A percentile compares a stretch with the other conserved stretches of the same genome.
These are phyloP conservation scores for Clivina fossor DNA, from an alignment of 2,888 invertebrate genomes.

Conservation along the genomic window DNA sequence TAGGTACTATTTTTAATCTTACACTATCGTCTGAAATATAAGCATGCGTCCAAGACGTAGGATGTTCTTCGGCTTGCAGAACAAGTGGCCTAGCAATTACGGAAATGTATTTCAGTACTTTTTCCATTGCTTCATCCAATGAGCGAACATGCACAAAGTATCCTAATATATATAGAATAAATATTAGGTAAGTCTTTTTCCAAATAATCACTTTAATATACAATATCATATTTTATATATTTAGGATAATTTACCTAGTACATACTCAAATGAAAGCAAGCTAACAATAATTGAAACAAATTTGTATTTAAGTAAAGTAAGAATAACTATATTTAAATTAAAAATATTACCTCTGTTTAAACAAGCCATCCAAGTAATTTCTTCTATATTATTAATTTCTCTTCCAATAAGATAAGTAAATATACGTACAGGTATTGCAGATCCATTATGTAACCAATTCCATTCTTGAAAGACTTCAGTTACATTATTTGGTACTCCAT, in stretches of 20 bases:
- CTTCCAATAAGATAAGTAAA: slow-evolving; percentile 95
- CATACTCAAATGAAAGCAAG: too few species aligned
- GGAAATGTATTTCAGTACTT: slow-evolving; percentile 93
- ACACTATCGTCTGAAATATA: slow-evolving; percentile 82
- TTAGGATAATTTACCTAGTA: too few species aligned
- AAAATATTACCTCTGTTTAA: slow-evolving; percentile 74
- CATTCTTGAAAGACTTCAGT: slow-evolving; percentile 81
- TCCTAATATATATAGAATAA: slow-evolving; percentile 57
- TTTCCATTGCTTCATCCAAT: slow-evolving; percentile 93
- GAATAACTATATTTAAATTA: neutral
- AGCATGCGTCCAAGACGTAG: slow-evolving; percentile 93
- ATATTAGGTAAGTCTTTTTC: neutral
- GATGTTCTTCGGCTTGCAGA: slow-evolving; percentile 71
- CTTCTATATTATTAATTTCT: slow-evolving; percentile 86
- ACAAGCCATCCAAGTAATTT: slow-evolving; percentile 94
- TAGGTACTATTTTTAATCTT: slow-evolving; percentile 42
- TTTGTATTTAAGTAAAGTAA: too few species aligned
- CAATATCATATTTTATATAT: too few species aligned
- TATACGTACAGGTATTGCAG: slow-evolving; percentile 80
- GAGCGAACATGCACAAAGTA: slow-evolving; percentile 93
- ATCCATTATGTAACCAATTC: slow-evolving; percentile 73
- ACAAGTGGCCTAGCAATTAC: slow-evolving; percentile 88
- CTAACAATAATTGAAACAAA: too few species aligned
- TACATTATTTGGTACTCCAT: slow-evolving; percentile 87
- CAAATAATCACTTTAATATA: too few species aligned